phyloP scores from a whole-genome alignment of 2,113 vertebrate genomes.

The Bubo scandiacus region DNA sequence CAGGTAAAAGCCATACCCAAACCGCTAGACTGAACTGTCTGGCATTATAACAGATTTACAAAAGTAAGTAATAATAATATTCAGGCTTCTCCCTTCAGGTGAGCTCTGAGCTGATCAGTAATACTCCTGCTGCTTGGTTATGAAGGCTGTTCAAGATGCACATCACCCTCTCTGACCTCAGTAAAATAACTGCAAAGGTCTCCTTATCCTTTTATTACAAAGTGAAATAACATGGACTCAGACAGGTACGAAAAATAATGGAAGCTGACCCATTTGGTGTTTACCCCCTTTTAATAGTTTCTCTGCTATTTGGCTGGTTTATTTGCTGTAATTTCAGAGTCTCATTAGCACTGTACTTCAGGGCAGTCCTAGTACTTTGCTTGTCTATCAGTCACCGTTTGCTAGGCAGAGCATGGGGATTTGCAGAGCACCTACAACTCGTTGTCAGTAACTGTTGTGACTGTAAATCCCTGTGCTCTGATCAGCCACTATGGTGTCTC shows the following conservation, averaged over 20 bases:
- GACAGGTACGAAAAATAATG: neutral
- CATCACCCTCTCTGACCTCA: neutral
- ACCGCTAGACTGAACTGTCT: neutral
- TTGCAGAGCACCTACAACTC: neutral
- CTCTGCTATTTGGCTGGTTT: neutral
- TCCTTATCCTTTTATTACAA: neutral
- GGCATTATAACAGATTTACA: neutral
- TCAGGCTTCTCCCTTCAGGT: neutral
- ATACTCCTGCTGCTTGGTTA: neutral
- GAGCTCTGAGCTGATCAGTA: neutral
- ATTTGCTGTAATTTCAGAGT: neutral
- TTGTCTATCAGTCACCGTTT: neutral
- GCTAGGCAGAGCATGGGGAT: neutral
- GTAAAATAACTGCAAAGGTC: neutral
- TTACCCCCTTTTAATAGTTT: neutral
- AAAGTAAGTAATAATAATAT: neutral
- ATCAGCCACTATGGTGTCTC: slow-evolving; percentile 1
- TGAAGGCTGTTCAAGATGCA: neutral
- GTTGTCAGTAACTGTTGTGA: neutral
- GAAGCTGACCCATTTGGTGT: neutral
- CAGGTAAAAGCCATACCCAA: neutral
- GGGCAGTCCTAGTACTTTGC: neutral
- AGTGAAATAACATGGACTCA: neutral
- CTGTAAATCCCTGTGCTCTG: neutral
- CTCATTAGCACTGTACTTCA: neutral